Base-by-base conservation (phyloP, 2,797 vertebrate genomes). In the Poecilia velifera region DNA sequence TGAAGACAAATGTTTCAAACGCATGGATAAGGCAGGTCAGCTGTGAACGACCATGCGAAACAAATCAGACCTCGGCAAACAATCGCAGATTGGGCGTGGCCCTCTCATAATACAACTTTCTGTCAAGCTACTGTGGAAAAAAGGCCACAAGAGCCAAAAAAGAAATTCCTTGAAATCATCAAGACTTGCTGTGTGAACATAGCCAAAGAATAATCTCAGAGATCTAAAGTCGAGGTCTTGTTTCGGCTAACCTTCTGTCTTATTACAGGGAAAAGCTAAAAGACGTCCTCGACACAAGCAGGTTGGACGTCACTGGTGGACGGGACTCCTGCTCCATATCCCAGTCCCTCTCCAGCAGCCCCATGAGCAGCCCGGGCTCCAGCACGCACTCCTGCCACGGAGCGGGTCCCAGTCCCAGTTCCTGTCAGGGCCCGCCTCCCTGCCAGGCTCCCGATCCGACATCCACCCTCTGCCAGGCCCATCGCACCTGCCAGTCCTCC, bases 221-320 rank as follows among this genome's bases (percentile, higher is more conserved):
- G 0, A 41, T 53, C 31, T 62, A 39, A 53, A 47, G 8, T 13
- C 8, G 34, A 36, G 39, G 1, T 41, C 18, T 73, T 59, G 10
- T 18, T 64, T 74, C 49, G 0, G 13, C 39, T 45, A 28, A n/a
- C 14, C 9, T 34, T 80, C 39, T 84, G 4, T 89, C 31, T 79
- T 46, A 62, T 84, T 5, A 55, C 49, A 99, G 98, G 78, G 97
- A 97, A 91, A 99, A 99, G 93, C 96, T 99, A 71, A 97, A 96
- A 36, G 98, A 99, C 77, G 95, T 99, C 90, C 95, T 99, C 10
- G 97, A 97, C 73, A 90, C 92, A 2, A 95, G 95, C 83, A 95
- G 90, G 75, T 86, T 97, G 86, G 96, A 97, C 0, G 77, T 94
- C 59, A 86, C 89, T 0, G 90, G 95, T 66, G 95, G 90, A 5